A percentile compares a stretch with the other conserved stretches of the same genome.
phyloP scores from a whole-genome alignment of 2,888 invertebrate species.

The Bellardia bayeri region DNA sequence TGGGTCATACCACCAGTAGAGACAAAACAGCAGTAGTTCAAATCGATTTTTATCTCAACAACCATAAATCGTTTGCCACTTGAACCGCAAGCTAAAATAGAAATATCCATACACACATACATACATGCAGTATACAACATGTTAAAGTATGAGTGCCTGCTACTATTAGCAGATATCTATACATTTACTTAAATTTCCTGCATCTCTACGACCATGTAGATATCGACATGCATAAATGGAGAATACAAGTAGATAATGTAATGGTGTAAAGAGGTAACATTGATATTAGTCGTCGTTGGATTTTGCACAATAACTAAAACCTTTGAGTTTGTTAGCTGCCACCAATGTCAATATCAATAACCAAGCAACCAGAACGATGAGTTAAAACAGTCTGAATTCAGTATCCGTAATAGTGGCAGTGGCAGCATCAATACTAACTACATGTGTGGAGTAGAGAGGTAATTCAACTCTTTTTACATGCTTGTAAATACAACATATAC shows the following conservation, averaged over 20 bases:
- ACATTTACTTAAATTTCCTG: conserved; percentile 61
- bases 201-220: neutral
- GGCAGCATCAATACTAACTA: conserved; percentile 12
- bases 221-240: neutral
- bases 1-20: conserved; percentile 63
- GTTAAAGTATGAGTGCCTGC: neutral
- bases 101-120: conserved; percentile 60
- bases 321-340: conserved; percentile 29
- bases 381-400: conserved; percentile 34
- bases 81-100: conserved; percentile 77
- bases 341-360: conserved; percentile 68
- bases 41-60: conserved; percentile 82
- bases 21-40: conserved; percentile 75
- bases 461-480: conserved; percentile 24
- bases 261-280: neutral
- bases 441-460: neutral
- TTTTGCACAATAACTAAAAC: conserved; percentile 33
- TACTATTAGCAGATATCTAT: conserved; percentile 17
- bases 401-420: neutral
- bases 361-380: conserved; percentile 42
- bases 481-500: neutral
- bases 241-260: neutral
- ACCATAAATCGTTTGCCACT: conserved; percentile 81
- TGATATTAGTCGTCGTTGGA: neutral
- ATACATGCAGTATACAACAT: neutral